Evolutionary conservation across 2,113 vertebrate species (phyloP).

Genomic region (Shinisaurus crocodilurus): DNA sequence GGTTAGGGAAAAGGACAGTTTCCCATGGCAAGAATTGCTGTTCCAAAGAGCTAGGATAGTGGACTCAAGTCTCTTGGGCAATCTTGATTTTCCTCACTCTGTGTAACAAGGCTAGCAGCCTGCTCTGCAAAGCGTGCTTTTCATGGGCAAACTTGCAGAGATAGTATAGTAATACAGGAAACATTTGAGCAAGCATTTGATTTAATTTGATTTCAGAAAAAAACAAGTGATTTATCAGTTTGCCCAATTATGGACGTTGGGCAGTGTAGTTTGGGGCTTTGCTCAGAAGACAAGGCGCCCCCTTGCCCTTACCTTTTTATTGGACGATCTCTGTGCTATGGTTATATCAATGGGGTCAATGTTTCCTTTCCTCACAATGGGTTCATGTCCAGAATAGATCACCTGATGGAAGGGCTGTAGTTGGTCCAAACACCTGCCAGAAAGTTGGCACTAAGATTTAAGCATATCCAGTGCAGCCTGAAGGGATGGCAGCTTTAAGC

Average conservation of each 20-base stretch:
- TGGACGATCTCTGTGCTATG: conserved; percentile 88
- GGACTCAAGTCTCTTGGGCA: background rate
- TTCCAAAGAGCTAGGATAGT: background rate
- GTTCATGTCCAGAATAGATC: conserved; percentile 84
- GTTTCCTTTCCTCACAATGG: conserved; percentile 88
- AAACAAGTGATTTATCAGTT: background rate
- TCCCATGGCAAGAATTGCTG: background rate
- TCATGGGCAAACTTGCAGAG: background rate
- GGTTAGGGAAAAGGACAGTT: background rate
- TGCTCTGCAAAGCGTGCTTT: background rate
- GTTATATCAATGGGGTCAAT: conserved; percentile 87
- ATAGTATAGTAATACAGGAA: background rate
- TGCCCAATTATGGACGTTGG: background rate
- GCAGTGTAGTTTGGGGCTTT: background rate
- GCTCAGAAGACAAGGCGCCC: accelerated
- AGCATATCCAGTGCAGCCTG: background rate
- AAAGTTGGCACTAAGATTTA: background rate
- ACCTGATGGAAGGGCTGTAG: conserved; percentile 90
- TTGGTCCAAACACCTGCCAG: conserved; percentile 84
- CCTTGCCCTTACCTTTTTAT: conserved; percentile 89
- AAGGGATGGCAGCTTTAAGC: background rate
- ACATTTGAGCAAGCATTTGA: background rate
- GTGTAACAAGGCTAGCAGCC: background rate
- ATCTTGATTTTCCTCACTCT: background rate
- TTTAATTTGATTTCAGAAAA: background rate